These are phyloP conservation scores for Rhizoglyphus robini DNA, from an alignment of 1,140 invertebrate genomes.

Conservation along the genomic window DNA sequence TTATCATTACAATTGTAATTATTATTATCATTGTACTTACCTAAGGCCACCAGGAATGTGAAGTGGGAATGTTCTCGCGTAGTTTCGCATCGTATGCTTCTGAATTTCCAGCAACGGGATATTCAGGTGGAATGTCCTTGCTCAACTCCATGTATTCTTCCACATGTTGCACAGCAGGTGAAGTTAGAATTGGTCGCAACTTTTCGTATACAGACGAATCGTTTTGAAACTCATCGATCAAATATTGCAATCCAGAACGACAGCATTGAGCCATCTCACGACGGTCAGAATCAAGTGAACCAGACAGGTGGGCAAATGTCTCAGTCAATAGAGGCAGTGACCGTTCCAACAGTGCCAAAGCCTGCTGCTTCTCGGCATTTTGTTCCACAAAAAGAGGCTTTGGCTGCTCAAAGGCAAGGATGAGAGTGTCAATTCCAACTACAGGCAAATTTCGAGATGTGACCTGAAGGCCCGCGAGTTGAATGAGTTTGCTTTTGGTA, in stretches of 20 bases:
- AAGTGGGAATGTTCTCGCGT: background rate
- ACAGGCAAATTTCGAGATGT: too few species aligned
- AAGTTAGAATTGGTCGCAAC: background rate
- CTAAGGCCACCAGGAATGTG: background rate
- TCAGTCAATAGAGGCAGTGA: background rate
- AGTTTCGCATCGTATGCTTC: background rate
- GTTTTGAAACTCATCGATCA: background rate
- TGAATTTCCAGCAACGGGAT: background rate
- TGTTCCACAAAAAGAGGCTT: background rate
- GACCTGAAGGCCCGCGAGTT: too few species aligned
- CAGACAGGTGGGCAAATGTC: background rate
- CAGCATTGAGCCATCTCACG: background rate
- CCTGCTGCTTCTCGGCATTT: background rate
- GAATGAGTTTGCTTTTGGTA: too few species aligned
- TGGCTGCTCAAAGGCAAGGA: background rate
- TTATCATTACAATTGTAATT: too few species aligned
- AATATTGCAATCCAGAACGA: background rate
- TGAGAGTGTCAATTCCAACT: too few species aligned
- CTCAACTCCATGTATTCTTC: background rate
- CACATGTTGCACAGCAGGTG: background rate
- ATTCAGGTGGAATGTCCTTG: background rate
- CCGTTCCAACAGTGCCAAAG: background rate
- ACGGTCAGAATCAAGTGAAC: background rate
- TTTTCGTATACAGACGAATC: background rate
- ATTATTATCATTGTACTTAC: too few species aligned